phyloP scores from a whole-genome alignment of 2,888 invertebrate genomes.

The Therioaphis trifolii region DNA sequence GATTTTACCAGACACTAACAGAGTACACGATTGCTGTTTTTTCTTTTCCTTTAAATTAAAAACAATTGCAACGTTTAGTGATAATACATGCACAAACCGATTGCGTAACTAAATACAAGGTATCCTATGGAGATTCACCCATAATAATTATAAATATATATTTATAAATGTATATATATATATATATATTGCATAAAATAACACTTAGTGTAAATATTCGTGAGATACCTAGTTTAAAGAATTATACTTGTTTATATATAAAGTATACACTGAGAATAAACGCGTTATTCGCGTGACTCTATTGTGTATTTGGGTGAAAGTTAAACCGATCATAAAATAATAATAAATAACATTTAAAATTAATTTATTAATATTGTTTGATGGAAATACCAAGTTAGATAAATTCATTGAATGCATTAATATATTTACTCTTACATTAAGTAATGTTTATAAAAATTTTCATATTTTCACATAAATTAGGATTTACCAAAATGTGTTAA shows the following conservation, averaged over 20 bases:
- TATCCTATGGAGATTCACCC: neutral
- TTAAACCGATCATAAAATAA: neutral
- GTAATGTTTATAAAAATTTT: too few species aligned
- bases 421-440: too few species aligned
- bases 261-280: too few species aligned
- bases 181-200: neutral
- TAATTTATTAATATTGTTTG: conserved; percentile 10
- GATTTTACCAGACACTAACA: too few species aligned
- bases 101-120: neutral
- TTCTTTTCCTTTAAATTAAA: conserved; percentile 18
- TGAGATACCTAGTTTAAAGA: too few species aligned
- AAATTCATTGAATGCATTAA: too few species aligned
- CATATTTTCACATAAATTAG: too few species aligned
- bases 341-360: conserved; percentile 10
- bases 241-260: too few species aligned
- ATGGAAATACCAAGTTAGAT: too few species aligned
- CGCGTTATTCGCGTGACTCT: conserved; percentile 23
- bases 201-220: too few species aligned
- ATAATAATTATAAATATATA: neutral
- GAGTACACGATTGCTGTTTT: neutral
- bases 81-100: neutral
- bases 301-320: neutral
- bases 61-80: conserved; percentile 9
- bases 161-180: neutral
- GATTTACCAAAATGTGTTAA: neutral